Base-by-base conservation (phyloP, 2,797 vertebrate genomes). In the Decapterus maruadsi region DNA sequence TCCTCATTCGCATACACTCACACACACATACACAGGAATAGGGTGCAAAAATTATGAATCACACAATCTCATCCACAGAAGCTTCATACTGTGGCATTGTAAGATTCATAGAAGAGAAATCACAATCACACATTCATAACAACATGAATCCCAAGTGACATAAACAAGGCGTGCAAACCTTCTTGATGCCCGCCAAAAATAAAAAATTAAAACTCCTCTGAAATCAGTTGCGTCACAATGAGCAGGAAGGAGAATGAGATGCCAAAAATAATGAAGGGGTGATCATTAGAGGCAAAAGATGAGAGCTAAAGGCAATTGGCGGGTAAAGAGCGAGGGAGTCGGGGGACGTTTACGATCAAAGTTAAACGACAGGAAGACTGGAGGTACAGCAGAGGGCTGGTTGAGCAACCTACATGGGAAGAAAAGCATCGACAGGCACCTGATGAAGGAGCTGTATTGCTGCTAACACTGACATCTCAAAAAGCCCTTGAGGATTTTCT, bases 401-500 rank as follows among this genome's bases (percentile, higher is more conserved):
- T 22, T 56, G 51, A 67, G 16, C 34, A 53, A 62, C 62, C 50
- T 6, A 46, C 20, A 69, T 9, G 7, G 90, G 88, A 90, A 91
- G 86, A 82, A 78, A 26, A 87, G 80, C 69, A 14, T 57, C 46
- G 56, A 87, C 72, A 68, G 74, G 66, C 68, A 51, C 56, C 34
- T 6, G 38, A 62, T 22, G 34, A 63, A 70, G 22, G 46, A 78
- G 76, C 70, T 67, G 66, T 94, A 93, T 94, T 91, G 93, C 93
- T 90, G 81, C 80, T 81, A 90, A 92, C 86, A 79, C 84, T 86
- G 85, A 89, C 84, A 87, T 91, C 81, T 89, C 65, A 53, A 60
- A 60, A 85, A 95, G 92, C 93, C 93, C 94, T 94, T 93, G 55
- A 74, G 70, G 56, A 84, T 80, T 85, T 76, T 76, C 63, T 66